Evolutionary conservation across 2,797 vertebrate genomes (phyloP), one percentile per base, ranked within the genome.

Genomic region (Sebastolobus altivelis): DNA sequence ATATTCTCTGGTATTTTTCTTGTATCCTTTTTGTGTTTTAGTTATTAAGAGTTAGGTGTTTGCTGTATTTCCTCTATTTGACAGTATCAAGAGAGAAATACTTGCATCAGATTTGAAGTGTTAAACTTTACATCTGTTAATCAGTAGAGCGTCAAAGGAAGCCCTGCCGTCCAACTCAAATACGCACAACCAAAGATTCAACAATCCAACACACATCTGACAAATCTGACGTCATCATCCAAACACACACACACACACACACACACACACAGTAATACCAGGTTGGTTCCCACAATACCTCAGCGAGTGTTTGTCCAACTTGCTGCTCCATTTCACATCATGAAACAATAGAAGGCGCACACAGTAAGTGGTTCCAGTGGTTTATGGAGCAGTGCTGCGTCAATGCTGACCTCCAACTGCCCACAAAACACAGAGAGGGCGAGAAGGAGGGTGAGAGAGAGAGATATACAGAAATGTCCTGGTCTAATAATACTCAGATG

Each of bases 371-470:
- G 82, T 88, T 89, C 87, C 84, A 90, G 87, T 66, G 87, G 85
- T 90, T 93, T 92, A 89, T 90, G 84, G 87, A 85, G 79, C 82
- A 75, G 73, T 76, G 83, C 86, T 91, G 85, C 88, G 87, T 92
- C 88, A 92, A 83, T 86, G 79, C 87, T 91, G 91, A 92, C 91
- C 89, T 91, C 86, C 67, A 55, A 22, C 83, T 89, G 81, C 77
- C 84, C 89, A 88, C 86, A 86, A 89, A 87, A 85, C 12, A 33
- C 8, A 75, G 43, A n/a, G 72, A 31, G 69, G 59, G 61, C 46
- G 73, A 65, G 73, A 3, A 27, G 52, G 71, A 55, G 71, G 60
- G 61, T 6, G 59, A 56, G 58, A 49, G 13, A 22, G 65, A 55
- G 60, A 31, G 63, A 40, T 16, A 56, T 16, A 40, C 59, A 75